phyloP scores from a whole-genome alignment of 2,797 vertebrate genomes.

The Centroberyx gerrardi region DNA sequence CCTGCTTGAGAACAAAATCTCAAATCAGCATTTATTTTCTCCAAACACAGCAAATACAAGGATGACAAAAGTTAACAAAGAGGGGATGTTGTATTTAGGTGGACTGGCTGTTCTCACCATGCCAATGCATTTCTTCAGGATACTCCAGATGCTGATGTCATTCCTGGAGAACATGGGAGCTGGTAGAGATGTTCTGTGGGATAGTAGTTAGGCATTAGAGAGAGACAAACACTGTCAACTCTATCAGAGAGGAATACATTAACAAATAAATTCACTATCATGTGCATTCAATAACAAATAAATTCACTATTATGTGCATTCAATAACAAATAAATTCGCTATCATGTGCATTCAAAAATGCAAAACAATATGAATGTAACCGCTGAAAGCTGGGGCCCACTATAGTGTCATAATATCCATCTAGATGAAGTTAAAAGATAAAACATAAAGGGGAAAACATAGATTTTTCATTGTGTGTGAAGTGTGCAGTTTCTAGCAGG shows the following conservation, averaged over 20 bases:
- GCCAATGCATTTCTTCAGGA: constrained; percentile 98
- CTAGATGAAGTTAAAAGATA: not conserved
- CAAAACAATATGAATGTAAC: not conserved
- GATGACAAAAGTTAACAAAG: not conserved
- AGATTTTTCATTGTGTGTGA: not conserved
- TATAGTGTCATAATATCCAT: not conserved
- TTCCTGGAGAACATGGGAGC: constrained; percentile 98
- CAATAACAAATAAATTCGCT: not conserved
- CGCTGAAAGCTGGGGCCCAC: not conserved
- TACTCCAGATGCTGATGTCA: constrained; percentile 98
- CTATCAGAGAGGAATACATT: not conserved
- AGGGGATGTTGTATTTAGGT: not conserved
- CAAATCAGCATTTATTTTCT: constrained; percentile 1
- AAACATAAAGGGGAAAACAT: not conserved
- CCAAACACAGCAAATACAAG: not conserved
- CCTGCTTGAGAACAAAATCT: not conserved
- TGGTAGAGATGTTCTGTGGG: constrained; percentile 91
- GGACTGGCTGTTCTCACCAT: constrained; percentile 88
- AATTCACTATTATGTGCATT: too few relatives aligned
- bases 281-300: not conserved
- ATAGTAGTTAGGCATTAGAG: constrained; percentile 8
- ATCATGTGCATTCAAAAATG: not conserved
- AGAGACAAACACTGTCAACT: not conserved
- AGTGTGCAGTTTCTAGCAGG: not conserved
- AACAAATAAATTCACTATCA: not conserved